Conservation (phyloP, 2,888 invertebrate genomes). For the Tetramorium bicarinatum region DNA sequence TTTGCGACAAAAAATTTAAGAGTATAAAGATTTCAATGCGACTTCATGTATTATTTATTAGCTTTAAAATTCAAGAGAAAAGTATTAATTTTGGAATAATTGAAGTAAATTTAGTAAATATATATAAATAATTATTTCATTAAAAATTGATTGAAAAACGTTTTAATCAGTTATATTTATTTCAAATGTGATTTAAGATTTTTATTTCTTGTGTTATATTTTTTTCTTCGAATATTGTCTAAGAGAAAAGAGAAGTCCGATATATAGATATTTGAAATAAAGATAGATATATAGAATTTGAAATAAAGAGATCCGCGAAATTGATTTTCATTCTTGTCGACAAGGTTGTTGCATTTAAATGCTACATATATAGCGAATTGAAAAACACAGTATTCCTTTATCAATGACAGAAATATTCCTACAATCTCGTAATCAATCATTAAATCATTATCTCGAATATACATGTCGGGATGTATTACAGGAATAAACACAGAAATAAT, state of each 20-base stretch:
- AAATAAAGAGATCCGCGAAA: background rate
- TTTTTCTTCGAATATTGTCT: background rate
- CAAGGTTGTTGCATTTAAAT: background rate
- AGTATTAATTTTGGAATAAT: background rate
- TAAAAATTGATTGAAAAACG: background rate
- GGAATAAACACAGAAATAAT: background rate
- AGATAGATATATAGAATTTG: too few relatives aligned
- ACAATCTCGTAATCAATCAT: background rate
- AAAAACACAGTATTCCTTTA: background rate
- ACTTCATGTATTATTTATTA: background rate
- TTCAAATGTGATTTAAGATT: background rate
- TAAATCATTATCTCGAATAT: conserved; percentile 10
- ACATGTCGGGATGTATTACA: background rate
- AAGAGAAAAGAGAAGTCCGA: background rate
- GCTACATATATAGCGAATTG: background rate
- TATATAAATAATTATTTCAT: background rate
- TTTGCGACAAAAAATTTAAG: background rate
- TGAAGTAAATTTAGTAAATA: background rate
- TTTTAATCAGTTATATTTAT: background rate
- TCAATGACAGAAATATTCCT: background rate
- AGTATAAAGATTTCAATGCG: background rate
- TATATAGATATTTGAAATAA: background rate
- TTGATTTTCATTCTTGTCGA: background rate
- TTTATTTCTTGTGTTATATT: background rate
- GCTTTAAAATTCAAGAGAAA: background rate